A percentile compares a stretch with the other conserved stretches of the same genome.
Evolutionary conservation across 1,140 invertebrate species (phyloP).

Genomic region (Oryctes rhinoceros): DNA sequence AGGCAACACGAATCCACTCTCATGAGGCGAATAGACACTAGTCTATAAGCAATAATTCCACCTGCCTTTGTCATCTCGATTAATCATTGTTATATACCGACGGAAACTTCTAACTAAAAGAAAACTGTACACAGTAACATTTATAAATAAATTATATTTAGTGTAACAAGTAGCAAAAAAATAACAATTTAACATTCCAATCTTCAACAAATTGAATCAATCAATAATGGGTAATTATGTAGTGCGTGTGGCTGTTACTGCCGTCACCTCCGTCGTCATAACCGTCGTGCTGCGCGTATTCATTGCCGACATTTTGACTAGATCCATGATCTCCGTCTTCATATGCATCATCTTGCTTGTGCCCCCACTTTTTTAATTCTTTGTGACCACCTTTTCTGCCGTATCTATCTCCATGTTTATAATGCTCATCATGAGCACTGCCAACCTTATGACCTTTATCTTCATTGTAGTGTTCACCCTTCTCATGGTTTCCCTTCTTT

Average conservation of each 20-base stretch:
- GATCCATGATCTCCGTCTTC: neutral
- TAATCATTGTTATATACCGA: too few relatives aligned
- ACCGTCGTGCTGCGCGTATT: neutral
- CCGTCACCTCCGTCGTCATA: neutral
- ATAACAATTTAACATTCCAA: neutral
- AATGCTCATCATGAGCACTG: slow-evolving; percentile 6
- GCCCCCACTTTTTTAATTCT: slow-evolving; percentile 22
- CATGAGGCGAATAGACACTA: too few relatives aligned
- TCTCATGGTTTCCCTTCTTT: slow-evolving; percentile 65
- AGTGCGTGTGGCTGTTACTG: neutral
- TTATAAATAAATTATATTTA: slow-evolving; percentile 12
- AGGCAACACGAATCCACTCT: too few relatives aligned
- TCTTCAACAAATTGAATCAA: neutral
- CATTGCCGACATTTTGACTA: neutral
- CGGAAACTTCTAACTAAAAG: neutral
- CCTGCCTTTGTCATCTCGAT: too few relatives aligned
- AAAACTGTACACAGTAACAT: neutral
- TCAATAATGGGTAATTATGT: slow-evolving; percentile 10
- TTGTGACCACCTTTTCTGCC: slow-evolving; percentile 32
- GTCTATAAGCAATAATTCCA: too few relatives aligned
- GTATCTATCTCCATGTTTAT: neutral
- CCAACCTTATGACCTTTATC: slow-evolving; percentile 66
- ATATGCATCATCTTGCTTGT: neutral
- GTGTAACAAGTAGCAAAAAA: neutral
- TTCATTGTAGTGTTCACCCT: slow-evolving; percentile 67